Evolutionary conservation across 2,113 vertebrate genomes (phyloP).

Genomic region (Neodontobutis hainanensis): DNA sequence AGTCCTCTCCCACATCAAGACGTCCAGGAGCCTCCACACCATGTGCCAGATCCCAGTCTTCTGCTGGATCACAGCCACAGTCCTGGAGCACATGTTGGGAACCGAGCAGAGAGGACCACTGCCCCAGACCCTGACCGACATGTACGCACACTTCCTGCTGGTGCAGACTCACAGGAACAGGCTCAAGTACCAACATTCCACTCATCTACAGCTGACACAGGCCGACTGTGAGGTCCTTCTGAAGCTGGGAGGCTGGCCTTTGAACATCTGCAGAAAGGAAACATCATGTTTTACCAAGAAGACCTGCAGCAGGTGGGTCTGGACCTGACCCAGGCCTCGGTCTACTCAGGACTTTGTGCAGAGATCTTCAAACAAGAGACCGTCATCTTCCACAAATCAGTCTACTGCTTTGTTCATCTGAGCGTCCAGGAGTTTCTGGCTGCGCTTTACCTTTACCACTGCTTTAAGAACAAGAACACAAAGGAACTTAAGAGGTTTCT

Average conservation of each 20-base stretch:
- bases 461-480: not conserved
- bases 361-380: slow-evolving; percentile 1
- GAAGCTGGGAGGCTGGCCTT: slow-evolving; percentile 1
- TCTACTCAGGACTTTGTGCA: slow-evolving; percentile 4
- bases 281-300: slow-evolving; percentile 2
- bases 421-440: slow-evolving; percentile 10
- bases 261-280: slow-evolving; percentile 5
- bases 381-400: not conserved
- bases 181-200: not conserved
- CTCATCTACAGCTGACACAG: not conserved
- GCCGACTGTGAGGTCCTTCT: not conserved
- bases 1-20: not conserved
- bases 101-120: not conserved
- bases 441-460: not conserved
- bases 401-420: slow-evolving; percentile 1
- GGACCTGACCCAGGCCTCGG: not conserved
- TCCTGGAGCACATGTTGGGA: slow-evolving; percentile 7
- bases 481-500: not conserved
- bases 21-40: not conserved
- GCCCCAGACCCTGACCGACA: slow-evolving; percentile 1
- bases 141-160: not conserved
- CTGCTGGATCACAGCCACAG: slow-evolving; percentile 5
- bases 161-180: not conserved
- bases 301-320: slow-evolving; percentile 2
- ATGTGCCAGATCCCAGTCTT: slow-evolving; percentile 6